These are phyloP conservation scores for Papilio gigon DNA, from an alignment of 2,888 invertebrate species.

Conservation along the genomic window DNA sequence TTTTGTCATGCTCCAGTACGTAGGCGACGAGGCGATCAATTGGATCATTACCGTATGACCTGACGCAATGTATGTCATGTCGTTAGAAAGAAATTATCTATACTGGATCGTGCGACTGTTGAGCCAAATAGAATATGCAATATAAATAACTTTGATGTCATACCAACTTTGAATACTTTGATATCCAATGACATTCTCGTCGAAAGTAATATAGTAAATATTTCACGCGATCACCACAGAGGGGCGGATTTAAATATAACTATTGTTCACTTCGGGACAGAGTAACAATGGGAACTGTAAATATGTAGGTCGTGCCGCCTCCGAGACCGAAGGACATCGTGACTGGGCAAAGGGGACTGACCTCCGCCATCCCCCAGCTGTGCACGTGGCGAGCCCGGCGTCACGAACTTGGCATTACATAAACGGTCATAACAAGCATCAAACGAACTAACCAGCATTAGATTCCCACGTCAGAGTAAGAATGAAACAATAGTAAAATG, in stretches of 20 bases:
- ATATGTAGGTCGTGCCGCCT: constrained; percentile 77
- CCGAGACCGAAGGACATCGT: constrained; percentile 70
- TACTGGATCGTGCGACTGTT: constrained; percentile 50
- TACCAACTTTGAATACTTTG: constrained; percentile 48
- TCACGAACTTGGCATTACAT: constrained; percentile 45
- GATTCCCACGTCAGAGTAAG: constrained; percentile 22
- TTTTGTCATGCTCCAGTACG: constrained; percentile 53
- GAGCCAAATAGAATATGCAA: constrained; percentile 45
- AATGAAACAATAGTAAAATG: constrained; percentile 28
- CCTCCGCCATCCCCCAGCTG: constrained; percentile 64
- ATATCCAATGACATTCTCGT: constrained; percentile 52
- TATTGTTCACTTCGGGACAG: constrained; percentile 50
- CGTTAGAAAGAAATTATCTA: constrained; percentile 50
- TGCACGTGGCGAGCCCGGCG: constrained; percentile 62
- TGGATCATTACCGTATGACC: constrained; percentile 64
- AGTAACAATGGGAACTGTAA: constrained; percentile 70
- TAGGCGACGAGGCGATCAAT: constrained; percentile 48
- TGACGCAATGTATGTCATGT: constrained; percentile 53
- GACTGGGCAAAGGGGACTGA: constrained; percentile 72
- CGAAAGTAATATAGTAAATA: constrained; percentile 29
- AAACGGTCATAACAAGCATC: constrained; percentile 31
- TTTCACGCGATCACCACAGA: constrained; percentile 40
- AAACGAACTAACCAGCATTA: not conserved
- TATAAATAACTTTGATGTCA: constrained; percentile 47
- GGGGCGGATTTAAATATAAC: constrained; percentile 49